These are phyloP conservation scores for Triplophysa tibetana DNA, from an alignment of 2,113 vertebrate genomes.

Conservation along the genomic window DNA sequence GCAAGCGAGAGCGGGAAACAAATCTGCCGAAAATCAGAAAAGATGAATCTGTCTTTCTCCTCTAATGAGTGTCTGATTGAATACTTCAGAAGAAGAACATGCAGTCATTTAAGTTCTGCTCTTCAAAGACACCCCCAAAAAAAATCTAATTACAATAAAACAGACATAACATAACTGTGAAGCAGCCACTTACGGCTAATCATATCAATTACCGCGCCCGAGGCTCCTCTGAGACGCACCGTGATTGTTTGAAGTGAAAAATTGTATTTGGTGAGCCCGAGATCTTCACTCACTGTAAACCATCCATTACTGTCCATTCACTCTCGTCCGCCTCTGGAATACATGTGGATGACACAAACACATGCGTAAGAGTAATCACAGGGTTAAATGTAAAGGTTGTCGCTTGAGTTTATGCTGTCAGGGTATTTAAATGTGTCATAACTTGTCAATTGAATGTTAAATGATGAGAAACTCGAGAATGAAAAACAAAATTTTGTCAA, in stretches of 20 bases:
- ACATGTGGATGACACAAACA: background rate
- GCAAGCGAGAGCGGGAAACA: constrained; percentile 57
- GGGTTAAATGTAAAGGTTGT: constrained; percentile 12
- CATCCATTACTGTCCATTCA: constrained; percentile 38
- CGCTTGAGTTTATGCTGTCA: background rate
- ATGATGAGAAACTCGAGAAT: background rate
- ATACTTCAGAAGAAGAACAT: constrained; percentile 71
- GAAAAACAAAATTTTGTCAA: too few relatives aligned
- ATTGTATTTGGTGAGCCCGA: constrained; percentile 47
- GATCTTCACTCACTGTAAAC: constrained; percentile 38
- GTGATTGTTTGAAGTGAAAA: constrained; percentile 57
- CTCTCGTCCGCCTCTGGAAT: background rate
- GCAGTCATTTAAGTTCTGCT: constrained; percentile 66
- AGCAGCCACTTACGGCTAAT: constrained; percentile 69
- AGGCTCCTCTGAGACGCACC: constrained; percentile 50
- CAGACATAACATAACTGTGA: constrained; percentile 66
- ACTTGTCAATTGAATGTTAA: constrained; percentile 28
- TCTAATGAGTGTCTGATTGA: constrained; percentile 71
- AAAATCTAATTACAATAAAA: constrained; percentile 69
- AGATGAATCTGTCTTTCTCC: constrained; percentile 60
- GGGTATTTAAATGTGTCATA: constrained; percentile 18
- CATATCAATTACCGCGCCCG: constrained; percentile 65
- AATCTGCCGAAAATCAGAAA: constrained; percentile 64
- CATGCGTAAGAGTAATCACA: background rate
- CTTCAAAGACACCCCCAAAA: constrained; percentile 58